A percentile compares a stretch with the other conserved stretches of the same genome.
These are phyloP conservation scores for Altica lythri DNA, from an alignment of 2,888 invertebrate species.

Conservation along the genomic window DNA sequence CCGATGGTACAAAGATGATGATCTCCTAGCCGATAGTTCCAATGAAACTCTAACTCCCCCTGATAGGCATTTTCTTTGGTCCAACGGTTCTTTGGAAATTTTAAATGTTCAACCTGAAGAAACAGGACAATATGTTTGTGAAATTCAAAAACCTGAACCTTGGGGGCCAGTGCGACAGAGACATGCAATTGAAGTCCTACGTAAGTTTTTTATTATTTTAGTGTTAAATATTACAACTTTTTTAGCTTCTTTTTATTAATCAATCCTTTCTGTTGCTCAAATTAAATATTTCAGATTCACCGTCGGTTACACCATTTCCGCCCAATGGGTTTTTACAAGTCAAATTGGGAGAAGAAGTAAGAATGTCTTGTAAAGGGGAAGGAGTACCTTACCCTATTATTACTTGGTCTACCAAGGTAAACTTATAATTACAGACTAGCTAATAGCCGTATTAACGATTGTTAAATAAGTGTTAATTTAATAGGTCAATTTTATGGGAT, in stretches of 20 bases:
- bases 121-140: conserved; percentile 71
- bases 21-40: conserved; percentile 61
- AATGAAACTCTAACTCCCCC: conserved; percentile 54
- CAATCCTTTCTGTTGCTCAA: too few relatives aligned
- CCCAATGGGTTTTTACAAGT: conserved; percentile 74
- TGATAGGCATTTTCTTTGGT: conserved; percentile 66
- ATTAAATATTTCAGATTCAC: conserved; percentile 63
- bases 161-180: conserved; percentile 73
- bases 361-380: conserved; percentile 72
- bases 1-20: conserved; percentile 72
- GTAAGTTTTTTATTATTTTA: conserved; percentile 65
- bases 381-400: conserved; percentile 77
- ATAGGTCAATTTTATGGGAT: too few relatives aligned
- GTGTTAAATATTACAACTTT: too few relatives aligned
- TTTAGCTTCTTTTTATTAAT: too few relatives aligned
- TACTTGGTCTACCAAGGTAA: conserved; percentile 69
- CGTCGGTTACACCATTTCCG: conserved; percentile 69
- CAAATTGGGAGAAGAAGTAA: conserved; percentile 73
- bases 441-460: too few relatives aligned
- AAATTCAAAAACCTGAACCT: conserved; percentile 67
- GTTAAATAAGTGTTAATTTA: too few relatives aligned
- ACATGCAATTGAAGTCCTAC: conserved; percentile 79
- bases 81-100: conserved; percentile 75
- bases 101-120: conserved; percentile 62
- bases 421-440: too few relatives aligned